Conservation (phyloP, 2,888 invertebrate species). For the Muschampia plurimacula region DNA sequence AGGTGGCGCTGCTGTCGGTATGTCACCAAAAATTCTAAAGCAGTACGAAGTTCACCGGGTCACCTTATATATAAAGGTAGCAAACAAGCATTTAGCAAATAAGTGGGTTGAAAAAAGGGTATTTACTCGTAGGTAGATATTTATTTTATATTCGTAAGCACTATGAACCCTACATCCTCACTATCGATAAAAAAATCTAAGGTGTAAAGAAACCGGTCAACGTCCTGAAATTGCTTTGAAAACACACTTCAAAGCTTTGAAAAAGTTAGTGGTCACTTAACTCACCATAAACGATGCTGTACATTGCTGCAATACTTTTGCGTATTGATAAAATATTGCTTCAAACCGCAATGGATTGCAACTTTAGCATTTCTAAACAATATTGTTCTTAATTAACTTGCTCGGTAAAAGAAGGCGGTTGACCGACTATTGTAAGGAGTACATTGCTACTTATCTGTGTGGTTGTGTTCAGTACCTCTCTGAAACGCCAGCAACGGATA, state of each 20-base stretch:
- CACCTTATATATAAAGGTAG: too few species aligned
- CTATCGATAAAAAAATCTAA: slow-evolving; percentile 24
- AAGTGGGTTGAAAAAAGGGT: too few species aligned
- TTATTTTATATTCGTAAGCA: not conserved
- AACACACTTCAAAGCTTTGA: slow-evolving; percentile 22
- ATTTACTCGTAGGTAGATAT: too few species aligned
- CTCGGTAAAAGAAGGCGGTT: not conserved
- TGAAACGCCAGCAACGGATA: slow-evolving; percentile 25
- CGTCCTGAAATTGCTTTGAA: slow-evolving; percentile 44
- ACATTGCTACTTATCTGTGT: slow-evolving; percentile 8
- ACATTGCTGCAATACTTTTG: slow-evolving; percentile 9
- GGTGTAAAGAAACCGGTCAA: slow-evolving; percentile 43
- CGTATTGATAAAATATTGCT: not conserved
- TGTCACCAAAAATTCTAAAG: too few species aligned
- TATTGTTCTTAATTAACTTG: not conserved
- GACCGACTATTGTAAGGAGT: not conserved
- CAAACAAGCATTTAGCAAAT: too few species aligned
- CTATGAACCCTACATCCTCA: not conserved
- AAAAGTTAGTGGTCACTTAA: slow-evolving; percentile 18
- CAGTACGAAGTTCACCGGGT: too few species aligned
- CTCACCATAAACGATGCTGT: not conserved
- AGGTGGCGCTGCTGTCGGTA: too few species aligned
- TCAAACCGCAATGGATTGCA: slow-evolving; percentile 6
- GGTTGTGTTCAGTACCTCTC: not conserved
- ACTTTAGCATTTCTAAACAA: not conserved